A percentile compares a stretch with the other conserved stretches of the same genome.
phyloP scores from a whole-genome alignment of 2,888 invertebrate species.

The Melangyna quadrimaculata region DNA sequence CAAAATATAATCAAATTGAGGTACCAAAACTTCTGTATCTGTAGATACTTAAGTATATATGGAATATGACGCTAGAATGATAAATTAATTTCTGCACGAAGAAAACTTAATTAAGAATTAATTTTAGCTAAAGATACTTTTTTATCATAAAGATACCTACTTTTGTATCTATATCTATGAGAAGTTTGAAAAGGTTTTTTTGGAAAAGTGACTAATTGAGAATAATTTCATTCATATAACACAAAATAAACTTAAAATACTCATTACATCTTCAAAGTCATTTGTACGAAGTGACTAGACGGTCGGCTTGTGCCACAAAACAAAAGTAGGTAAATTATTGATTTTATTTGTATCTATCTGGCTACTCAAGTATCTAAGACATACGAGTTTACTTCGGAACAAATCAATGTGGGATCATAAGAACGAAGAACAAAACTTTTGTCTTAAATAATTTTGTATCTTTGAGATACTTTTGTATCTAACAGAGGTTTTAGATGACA shows the following conservation, averaged over 20 bases:
- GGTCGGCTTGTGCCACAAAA: too few species aligned
- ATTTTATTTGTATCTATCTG: too few species aligned
- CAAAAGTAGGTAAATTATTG: too few species aligned
- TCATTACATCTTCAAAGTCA: neutral
- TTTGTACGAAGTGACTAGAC: neutral
- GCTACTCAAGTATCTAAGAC: too few species aligned
- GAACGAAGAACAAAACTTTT: neutral
- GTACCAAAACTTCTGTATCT: neutral
- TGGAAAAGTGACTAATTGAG: too few species aligned
- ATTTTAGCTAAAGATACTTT: neutral
- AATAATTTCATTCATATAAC: neutral
- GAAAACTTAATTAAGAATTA: neutral
- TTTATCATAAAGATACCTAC: neutral
- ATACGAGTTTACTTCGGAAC: too few species aligned
- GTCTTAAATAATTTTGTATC: slow-evolving; percentile 1
- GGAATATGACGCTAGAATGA: neutral
- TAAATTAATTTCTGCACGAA: neutral
- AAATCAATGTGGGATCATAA: neutral
- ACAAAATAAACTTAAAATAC: neutral
- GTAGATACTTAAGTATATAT: neutral
- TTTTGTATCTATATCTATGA: neutral
- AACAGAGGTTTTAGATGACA: neutral
- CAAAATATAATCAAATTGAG: slow-evolving; percentile 2
- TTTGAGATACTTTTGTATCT: neutral
- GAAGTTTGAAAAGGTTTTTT: neutral